Evolutionary conservation across 2,888 invertebrate species (phyloP), one percentile per base, ranked within the genome.

Genomic region (Cremastinae sp.): DNA sequence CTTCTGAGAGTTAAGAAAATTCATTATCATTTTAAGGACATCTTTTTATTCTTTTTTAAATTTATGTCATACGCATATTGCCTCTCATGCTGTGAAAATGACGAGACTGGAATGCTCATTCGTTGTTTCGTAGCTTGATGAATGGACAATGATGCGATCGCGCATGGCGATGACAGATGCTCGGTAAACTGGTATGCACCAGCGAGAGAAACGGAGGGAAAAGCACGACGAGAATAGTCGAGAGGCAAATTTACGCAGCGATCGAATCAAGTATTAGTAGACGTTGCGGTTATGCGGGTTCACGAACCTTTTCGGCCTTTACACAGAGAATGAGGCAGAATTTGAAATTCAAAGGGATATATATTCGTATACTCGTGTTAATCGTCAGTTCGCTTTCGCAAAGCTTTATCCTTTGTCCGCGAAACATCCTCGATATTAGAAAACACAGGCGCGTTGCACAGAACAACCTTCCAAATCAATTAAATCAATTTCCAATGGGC

Each of bases 281-380:
- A 58, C 51, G 61, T 59, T 65, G 72, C 36, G 58, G 64, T 72
- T 65, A 65, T 65, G 65, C 65, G 65, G 58, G 65, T 34, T 54
- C 28, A 22, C 38, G 59, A 14, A 45, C 43, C 7, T 18, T n/a
- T 54, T 16, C 18, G 43, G 9, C 43, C 22, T 9, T 4, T n/a
- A 51, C n/a, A 62, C 16, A 20, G 49, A 36, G 28, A 59, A 7
- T 4, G 20, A 34, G 51, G 10, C 9, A 51, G 22, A 51, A 3
- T 7, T 4, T 16, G 49, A 49, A 16, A 18, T 38, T 18, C 36
- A 56, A 36, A 5, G 36, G 56, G 36, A 18, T 56, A n/a, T n/a
- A n/a, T n/a, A n/a, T n/a, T n/a, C n/a, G n/a, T n/a, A n/a, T n/a
- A 9, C 36, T 34, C 56, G 36, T 56, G 36, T 34, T 56, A 56